phyloP scores from a whole-genome alignment of 2,113 vertebrate species.

The Corythoichthys intestinalis region DNA sequence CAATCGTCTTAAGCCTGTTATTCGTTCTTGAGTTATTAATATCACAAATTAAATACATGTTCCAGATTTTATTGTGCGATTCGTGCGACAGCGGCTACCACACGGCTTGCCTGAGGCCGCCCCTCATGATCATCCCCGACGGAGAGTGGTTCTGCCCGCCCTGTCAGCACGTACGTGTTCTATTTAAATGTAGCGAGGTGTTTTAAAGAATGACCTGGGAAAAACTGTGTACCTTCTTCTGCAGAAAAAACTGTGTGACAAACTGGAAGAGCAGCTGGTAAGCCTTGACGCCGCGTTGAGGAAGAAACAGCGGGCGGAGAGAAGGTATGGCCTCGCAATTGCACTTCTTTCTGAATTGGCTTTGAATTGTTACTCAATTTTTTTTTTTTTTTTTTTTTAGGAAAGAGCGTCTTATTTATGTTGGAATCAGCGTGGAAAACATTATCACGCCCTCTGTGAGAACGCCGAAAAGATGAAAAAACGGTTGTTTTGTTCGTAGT shows the following conservation, averaged over 20 bases:
- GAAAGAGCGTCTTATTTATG: slow-evolving; percentile 94
- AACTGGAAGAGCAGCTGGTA: slow-evolving; percentile 87
- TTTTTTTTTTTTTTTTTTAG: slow-evolving; percentile 50
- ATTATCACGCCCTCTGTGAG: slow-evolving; percentile 92
- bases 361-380: neutral
- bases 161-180: slow-evolving; percentile 89
- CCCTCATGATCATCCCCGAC: slow-evolving; percentile 95
- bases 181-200: no score
- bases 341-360: neutral
- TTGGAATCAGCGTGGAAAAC: slow-evolving; percentile 97
- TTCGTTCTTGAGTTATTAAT: no score
- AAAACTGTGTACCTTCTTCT: slow-evolving; percentile 4
- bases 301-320: slow-evolving; percentile 93
- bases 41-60: neutral
- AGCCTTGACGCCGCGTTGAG: slow-evolving; percentile 91
- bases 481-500: neutral
- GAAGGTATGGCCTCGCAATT: slow-evolving; percentile 72
- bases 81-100: slow-evolving; percentile 96
- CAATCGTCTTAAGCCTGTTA: no score
- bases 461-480: neutral
- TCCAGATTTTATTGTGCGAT: slow-evolving; percentile 89
- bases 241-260: slow-evolving; percentile 93
- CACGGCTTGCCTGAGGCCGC: slow-evolving; percentile 93
- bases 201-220: no score
- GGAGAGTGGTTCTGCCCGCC: slow-evolving; percentile 98